Percentiles rank a stretch among this genome's conserved stretches.
These are phyloP conservation scores for Clitarchus hookeri DNA, from an alignment of 2,888 invertebrate genomes.

Conservation along the genomic window DNA sequence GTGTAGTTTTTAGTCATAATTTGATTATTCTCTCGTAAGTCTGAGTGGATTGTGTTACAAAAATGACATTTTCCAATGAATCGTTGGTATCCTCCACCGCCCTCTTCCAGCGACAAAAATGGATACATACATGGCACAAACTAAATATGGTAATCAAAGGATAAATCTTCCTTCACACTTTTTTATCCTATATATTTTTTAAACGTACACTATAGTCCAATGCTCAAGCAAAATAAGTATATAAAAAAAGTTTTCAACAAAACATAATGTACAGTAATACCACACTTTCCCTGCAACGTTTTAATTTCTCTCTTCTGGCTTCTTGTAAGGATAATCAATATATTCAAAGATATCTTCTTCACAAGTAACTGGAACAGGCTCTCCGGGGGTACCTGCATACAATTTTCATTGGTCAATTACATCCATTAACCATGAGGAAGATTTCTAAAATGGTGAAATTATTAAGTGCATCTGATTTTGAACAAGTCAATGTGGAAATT, in stretches of 20 bases:
- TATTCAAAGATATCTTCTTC: slow-evolving; percentile 80
- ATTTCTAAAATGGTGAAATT: too few species aligned
- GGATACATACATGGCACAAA: too few species aligned
- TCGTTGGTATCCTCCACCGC: too few species aligned
- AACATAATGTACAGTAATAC: background rate
- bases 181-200: background rate
- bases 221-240: background rate
- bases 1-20: too few species aligned
- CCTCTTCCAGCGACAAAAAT: too few species aligned
- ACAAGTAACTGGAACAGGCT: slow-evolving; percentile 68
- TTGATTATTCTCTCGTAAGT: too few species aligned
- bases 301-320: slow-evolving; percentile 66
- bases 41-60: too few species aligned
- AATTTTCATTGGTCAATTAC: slow-evolving; percentile 22
- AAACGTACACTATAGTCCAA: background rate
- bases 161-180: background rate
- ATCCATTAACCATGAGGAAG: too few species aligned
- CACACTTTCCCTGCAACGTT: background rate
- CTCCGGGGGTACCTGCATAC: slow-evolving; percentile 69
- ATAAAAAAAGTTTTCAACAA: background rate
- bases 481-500: too few species aligned
- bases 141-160: too few species aligned
- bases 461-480: too few species aligned
- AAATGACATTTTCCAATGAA: too few species aligned
- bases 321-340: slow-evolving; percentile 70